Evolutionary conservation across 2,797 vertebrate species (phyloP).

Genomic region (Ateles fusciceps): DNA sequence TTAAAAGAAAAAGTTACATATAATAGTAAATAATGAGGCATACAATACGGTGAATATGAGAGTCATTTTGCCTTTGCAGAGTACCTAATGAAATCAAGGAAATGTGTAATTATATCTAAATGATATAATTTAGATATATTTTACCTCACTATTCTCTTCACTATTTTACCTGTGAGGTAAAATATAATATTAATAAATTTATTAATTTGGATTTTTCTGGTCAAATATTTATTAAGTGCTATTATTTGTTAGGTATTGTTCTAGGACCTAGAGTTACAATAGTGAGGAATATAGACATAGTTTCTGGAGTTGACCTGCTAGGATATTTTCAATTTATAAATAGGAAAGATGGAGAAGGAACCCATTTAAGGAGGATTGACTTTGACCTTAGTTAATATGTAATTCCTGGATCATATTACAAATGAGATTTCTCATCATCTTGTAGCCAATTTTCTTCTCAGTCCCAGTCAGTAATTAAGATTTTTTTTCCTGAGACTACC

Average conservation of each 20-base stretch:
- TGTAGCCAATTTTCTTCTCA: background rate
- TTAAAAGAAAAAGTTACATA: background rate
- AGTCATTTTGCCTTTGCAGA: background rate
- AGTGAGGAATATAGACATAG: background rate
- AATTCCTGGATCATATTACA: background rate
- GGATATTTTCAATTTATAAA: slow-evolving; percentile 25
- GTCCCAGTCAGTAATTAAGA: background rate
- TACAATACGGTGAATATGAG: background rate
- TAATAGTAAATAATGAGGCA: background rate
- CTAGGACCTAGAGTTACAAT: background rate
- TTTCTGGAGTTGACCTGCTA: background rate
- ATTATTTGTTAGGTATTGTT: background rate
- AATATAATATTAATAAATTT: background rate
- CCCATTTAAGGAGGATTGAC: background rate
- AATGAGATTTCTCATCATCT: background rate
- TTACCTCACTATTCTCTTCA: background rate
- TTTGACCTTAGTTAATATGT: slow-evolving; percentile 24
- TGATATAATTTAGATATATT: background rate
- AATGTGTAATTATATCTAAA: background rate
- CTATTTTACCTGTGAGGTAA: background rate
- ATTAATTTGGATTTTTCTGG: background rate
- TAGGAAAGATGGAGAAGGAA: slow-evolving; percentile 3
- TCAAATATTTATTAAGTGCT: background rate
- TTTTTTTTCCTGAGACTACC: background rate
- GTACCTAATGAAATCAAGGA: background rate